Evolutionary conservation across 2,888 invertebrate species (phyloP), one percentile per base, ranked within the genome.

Genomic region (Eupithecia centaureata): DNA sequence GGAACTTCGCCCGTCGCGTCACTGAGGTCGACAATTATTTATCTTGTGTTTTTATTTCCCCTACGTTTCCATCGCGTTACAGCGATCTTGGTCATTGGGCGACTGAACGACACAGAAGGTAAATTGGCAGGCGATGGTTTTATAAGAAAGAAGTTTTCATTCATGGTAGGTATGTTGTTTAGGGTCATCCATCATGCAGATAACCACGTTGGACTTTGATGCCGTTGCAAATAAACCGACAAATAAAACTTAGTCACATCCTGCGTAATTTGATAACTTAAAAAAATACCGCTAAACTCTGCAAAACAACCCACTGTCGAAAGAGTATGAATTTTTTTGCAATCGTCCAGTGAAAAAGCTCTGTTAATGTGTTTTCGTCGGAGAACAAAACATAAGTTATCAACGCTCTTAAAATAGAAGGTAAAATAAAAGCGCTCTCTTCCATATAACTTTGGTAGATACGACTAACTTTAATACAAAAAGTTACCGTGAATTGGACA

Each of bases 391-490:
- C 15, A 60, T 61, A 56, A 66, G 47, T 68, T 70, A 47, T 22
- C 54, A 56, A 54, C 35, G 67, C 60, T 30, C 56, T 47, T 66
- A 67, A 68, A 57, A 70, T 61, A 66, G 67, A 32, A 61, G 47
- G 8, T n/a, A 58, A 70, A 68, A 71, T 67, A 71, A 73, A 73
- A 64, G 69, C 54, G 33, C 38, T n/a, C 35, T 47, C 38, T 65
- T 58, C 54, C 30, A 59, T 52, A 56, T 63, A 72, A 72, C 67
- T 72, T 70, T 61, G 63, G 59, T 33, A 35, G 18, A 32, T 1
- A 27, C 25, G 28, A 18, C 60, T 33, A 61, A 61, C 61, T 61
- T 61, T 25, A 52, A 52, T 52, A 52, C 13, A 15, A 52, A 52
- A 52, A 52, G 52, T 52, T 52, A 52, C 25, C 15, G 52, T 52